A percentile compares a stretch with the other conserved stretches of the same genome.
Conservation (phyloP, 2,797 vertebrate genomes). For the Gadopsis bispinosus region DNA sequence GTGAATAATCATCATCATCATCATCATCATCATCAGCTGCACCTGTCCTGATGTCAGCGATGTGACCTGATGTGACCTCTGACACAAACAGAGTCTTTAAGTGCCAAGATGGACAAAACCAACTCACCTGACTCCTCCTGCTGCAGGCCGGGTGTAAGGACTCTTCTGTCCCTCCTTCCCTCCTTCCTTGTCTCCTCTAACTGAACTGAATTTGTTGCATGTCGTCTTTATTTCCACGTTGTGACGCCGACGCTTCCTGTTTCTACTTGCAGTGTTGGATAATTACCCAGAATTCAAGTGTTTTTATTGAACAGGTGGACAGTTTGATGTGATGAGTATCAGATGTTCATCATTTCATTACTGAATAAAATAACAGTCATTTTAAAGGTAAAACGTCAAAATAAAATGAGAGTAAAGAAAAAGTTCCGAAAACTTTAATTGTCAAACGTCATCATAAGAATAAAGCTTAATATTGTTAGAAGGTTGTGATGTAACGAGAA, state of each 20-base stretch:
- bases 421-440: no score
- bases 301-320: not conserved
- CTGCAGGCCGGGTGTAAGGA: not conserved
- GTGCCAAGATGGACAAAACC: conserved; percentile 54
- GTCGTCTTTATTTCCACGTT: conserved; percentile 19
- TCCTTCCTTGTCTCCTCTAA: not conserved
- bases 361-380: not conserved
- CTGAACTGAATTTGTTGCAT: conserved; percentile 35
- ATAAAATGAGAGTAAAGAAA: not conserved
- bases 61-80: not conserved
- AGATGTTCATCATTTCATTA: not conserved
- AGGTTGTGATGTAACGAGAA: no score
- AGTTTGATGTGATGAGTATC: not conserved
- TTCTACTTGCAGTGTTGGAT: not conserved
- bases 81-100: conserved; percentile 12
- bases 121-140: conserved; percentile 4
- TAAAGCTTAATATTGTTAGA: no score
- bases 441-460: no score
- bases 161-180: not conserved
- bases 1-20: conserved; percentile 11
- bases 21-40: not conserved
- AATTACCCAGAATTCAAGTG: conserved; percentile 8
- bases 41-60: conserved; percentile 2
- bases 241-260: not conserved
- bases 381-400: no score